phyloP scores from a whole-genome alignment of 1,140 invertebrate genomes.

The Coptotermes formosanus region DNA sequence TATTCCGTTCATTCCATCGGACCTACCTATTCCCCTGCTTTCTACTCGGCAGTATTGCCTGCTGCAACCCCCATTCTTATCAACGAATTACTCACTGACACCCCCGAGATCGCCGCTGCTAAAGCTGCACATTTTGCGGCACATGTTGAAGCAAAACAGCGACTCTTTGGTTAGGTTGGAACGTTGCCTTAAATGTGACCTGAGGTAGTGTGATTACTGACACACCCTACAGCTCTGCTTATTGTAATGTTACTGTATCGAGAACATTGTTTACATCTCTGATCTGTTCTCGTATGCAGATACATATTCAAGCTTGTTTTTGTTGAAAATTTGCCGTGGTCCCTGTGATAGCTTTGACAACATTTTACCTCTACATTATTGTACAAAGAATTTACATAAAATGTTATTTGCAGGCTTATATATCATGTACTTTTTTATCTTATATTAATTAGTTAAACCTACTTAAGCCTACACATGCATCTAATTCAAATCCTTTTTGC shows the following conservation, averaged over 20 bases:
- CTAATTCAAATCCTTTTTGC: too few species aligned
- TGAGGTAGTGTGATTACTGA: neutral
- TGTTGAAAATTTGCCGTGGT: neutral
- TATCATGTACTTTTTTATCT: neutral
- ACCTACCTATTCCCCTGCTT: neutral
- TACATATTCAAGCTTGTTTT: neutral
- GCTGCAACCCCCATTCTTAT: neutral
- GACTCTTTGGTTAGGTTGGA: neutral
- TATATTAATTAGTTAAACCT: too few species aligned
- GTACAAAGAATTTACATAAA: neutral
- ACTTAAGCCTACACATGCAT: too few species aligned
- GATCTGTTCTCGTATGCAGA: neutral
- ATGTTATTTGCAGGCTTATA: neutral
- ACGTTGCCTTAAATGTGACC: neutral
- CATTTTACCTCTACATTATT: neutral
- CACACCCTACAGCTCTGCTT: too few species aligned
- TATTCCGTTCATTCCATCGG: neutral
- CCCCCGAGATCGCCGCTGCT: neutral
- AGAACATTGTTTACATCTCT: neutral
- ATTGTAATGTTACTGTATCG: too few species aligned
- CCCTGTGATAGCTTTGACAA: neutral
- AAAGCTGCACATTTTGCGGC: neutral
- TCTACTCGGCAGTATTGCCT: neutral
- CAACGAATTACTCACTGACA: neutral
- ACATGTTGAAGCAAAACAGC: neutral